These are phyloP conservation scores for Chelon auratus DNA, from an alignment of 2,797 vertebrate genomes.

Conservation along the genomic window DNA sequence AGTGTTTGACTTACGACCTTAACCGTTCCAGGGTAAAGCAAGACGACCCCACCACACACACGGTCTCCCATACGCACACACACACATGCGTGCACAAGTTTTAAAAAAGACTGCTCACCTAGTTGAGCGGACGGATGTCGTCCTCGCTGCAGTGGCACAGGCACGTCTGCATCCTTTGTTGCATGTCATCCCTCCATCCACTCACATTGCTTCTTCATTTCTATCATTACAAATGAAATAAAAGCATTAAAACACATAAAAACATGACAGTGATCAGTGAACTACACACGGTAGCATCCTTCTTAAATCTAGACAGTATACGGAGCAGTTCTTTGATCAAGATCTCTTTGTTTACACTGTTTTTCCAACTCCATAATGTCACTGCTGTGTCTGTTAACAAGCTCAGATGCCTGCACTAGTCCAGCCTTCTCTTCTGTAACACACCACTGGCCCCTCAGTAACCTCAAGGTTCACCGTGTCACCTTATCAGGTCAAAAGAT, in stretches of 20 bases:
- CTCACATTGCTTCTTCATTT: too few species aligned
- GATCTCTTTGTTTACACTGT: not conserved
- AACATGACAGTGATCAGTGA: too few species aligned
- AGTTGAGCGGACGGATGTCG: too few species aligned
- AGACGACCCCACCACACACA: conserved; percentile 30
- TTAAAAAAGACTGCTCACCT: not conserved
- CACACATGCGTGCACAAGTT: not conserved
- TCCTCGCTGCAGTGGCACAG: too few species aligned
- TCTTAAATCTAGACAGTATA: not conserved
- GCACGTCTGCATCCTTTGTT: too few species aligned
- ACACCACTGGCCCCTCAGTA: conserved; percentile 49
- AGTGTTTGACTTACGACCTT: conserved; percentile 56
- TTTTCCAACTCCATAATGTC: conserved; percentile 10
- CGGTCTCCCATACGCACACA: conserved; percentile 11
- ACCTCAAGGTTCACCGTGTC: conserved; percentile 38
- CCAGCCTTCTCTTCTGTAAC: conserved; percentile 15
- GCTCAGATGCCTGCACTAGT: conserved; percentile 32
- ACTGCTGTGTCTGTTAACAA: conserved; percentile 1
- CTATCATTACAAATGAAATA: too few species aligned
- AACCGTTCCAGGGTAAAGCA: conserved; percentile 38
- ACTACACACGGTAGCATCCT: not conserved
- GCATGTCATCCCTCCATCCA: not conserved
- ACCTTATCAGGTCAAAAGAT: conserved; percentile 64
- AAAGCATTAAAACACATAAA: too few species aligned
- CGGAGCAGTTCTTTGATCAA: not conserved